phyloP scores from a whole-genome alignment of 2,113 vertebrate species.

The Megaceryle maxima region DNA sequence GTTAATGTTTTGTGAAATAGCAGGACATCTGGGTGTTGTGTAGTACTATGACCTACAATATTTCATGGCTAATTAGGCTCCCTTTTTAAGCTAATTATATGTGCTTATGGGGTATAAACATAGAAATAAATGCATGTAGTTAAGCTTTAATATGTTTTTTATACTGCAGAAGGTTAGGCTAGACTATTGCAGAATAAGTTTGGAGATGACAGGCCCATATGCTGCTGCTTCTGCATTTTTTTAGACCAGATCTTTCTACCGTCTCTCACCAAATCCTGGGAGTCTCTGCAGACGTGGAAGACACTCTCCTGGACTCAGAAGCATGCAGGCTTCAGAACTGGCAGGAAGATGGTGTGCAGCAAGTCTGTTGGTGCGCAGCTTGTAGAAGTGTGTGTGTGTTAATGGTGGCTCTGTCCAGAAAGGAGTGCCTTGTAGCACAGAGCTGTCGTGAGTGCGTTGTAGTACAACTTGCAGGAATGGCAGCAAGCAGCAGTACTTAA shows the following conservation, averaged over 20 bases:
- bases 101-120: constrained; percentile 37
- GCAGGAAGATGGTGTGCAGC: neutral
- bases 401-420: neutral
- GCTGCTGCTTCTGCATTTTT: constrained; percentile 57
- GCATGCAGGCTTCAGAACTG: neutral
- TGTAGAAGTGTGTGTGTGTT: neutral
- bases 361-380: rapidly evolving
- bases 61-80: constrained; percentile 13
- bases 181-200: neutral
- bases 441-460: neutral
- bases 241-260: constrained; percentile 7
- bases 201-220: constrained; percentile 62
- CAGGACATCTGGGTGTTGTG: neutral
- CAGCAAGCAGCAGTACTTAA: neutral
- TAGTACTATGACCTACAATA: neutral
- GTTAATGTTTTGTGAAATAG: constrained; percentile 9
- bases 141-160: constrained; percentile 31
- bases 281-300: neutral
- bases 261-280: constrained; percentile 41
- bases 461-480: neutral
- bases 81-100: constrained; percentile 9
- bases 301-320: neutral
- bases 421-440: rapidly evolving
- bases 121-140: constrained; percentile 32
- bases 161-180: constrained; percentile 29